Conservation (phyloP, 2,888 invertebrate genomes). For the Chymomyza caudatula region DNA sequence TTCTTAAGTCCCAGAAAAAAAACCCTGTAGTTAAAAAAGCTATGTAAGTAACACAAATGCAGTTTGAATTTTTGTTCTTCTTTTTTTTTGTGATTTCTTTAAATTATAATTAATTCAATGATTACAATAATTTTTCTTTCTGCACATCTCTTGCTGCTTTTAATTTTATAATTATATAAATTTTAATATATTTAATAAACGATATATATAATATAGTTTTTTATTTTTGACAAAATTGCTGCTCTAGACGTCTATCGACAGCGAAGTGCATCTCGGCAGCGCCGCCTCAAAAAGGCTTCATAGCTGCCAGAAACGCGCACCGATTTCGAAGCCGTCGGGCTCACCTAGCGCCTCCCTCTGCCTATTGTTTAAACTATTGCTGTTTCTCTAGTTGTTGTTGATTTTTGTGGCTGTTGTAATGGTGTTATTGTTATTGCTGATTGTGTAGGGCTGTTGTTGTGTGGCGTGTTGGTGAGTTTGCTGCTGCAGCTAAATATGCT, state of each 20-base stretch:
- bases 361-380: too few relatives aligned
- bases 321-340: neutral
- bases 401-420: conserved; percentile 25
- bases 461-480: conserved; percentile 38
- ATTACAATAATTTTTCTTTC: conserved; percentile 74
- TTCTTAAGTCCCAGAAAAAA: neutral
- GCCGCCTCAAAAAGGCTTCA: neutral
- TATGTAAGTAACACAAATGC: neutral
- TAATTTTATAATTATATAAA: conserved; percentile 77
- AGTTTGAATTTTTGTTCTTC: conserved; percentile 15
- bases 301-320: neutral
- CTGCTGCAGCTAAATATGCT: conserved; percentile 52
- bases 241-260: conserved; percentile 31
- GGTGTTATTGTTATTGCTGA: conserved; percentile 36
- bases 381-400: conserved; percentile 48
- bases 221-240: conserved; percentile 61
- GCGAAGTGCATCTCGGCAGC: conserved; percentile 8
- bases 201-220: conserved; percentile 67
- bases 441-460: conserved; percentile 36
- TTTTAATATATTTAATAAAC: conserved; percentile 78
- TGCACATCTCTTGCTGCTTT: conserved; percentile 60
- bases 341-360: neutral
- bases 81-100: conserved; percentile 46
- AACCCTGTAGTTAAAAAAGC: neutral
- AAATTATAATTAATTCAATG: conserved; percentile 75